Conservation (phyloP, 2,797 vertebrate genomes). For the Pseudochromis fuscus region DNA sequence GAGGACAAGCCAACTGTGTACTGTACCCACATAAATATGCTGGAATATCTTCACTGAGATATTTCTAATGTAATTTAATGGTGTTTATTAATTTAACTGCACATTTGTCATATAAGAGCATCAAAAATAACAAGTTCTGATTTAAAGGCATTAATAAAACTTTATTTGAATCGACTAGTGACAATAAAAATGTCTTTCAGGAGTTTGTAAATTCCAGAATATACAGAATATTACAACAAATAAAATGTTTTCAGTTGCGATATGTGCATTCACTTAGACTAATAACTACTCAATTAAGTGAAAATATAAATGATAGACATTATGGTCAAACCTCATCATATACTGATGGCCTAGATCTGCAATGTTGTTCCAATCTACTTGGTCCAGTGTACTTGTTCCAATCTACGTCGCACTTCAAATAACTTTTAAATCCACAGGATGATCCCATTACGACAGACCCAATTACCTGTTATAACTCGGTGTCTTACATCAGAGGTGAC, state of each 20-base stretch:
- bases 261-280: not conserved
- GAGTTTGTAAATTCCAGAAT: constrained; percentile 1
- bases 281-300: not conserved
- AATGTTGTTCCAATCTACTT: no score
- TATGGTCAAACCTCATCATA: not conserved
- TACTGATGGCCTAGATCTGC: constrained; percentile 9
- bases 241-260: not conserved
- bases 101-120: not conserved
- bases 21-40: not conserved
- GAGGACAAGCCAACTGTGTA: not conserved
- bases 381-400: constrained; percentile 21
- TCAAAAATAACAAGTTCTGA: not conserved
- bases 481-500: constrained; percentile 80
- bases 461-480: constrained; percentile 79
- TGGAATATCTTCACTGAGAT: not conserved
- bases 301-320: constrained; percentile 10
- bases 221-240: not conserved
- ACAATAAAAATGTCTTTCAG: not conserved
- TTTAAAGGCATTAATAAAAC: not conserved
- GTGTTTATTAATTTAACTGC: not conserved
- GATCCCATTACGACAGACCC: constrained; percentile 86
- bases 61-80: not conserved
- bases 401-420: constrained; percentile 69
- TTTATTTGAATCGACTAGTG: not conserved
- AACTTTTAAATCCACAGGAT: constrained; percentile 81